Evolutionary conservation across 2,888 invertebrate genomes (phyloP), one percentile per base, ranked within the genome.

Genomic region (Spisula solida): DNA sequence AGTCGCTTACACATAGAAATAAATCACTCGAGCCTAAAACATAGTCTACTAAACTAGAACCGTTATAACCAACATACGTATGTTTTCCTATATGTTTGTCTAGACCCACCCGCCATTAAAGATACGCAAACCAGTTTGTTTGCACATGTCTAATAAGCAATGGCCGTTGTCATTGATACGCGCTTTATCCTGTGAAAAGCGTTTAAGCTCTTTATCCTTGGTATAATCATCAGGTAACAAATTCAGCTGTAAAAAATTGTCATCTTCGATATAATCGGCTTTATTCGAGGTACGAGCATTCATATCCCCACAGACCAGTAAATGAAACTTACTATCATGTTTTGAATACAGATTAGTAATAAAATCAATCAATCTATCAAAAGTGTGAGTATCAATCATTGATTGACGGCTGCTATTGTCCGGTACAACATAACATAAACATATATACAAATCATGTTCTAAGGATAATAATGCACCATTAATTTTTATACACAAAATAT

Each of bases 101-200:
- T 18, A 1, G 14, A 18, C 55, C 55, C 1, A 55, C 55, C 14
- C 55, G 55, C 55, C 81, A 51, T 81, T 51, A 25, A 51, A 41
- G 6, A 81, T 81, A 4, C 81, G 51, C 14, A 81, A 0, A 2
- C 81, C 81, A 29, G 81, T 81, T 12, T 81, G 81, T 25, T 81
- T 81, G 51, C 81, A 81, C 4, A 81, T 51, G 16, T 81, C 81
- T 5, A 81, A 25, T 51, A 81, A 81, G 5, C 8, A 5, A 1
- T 29, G 29, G 5, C 81, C 81, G 18, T 81, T 81, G 51, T 81
- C 51, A 81, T 81, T 81, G 0, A 81, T 20, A n/a, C 51, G 81
- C 25, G 51, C 81, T 51, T 81, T 34, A 81, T 81, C 81, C 25
- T 81, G 51, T n/a, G 81, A 51, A 51, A 8, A 16, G 8, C 81